Evolutionary conservation across 2,113 vertebrate genomes (phyloP), one percentile per base, ranked within the genome.

Genomic region (Aspiorhynchus laticeps): DNA sequence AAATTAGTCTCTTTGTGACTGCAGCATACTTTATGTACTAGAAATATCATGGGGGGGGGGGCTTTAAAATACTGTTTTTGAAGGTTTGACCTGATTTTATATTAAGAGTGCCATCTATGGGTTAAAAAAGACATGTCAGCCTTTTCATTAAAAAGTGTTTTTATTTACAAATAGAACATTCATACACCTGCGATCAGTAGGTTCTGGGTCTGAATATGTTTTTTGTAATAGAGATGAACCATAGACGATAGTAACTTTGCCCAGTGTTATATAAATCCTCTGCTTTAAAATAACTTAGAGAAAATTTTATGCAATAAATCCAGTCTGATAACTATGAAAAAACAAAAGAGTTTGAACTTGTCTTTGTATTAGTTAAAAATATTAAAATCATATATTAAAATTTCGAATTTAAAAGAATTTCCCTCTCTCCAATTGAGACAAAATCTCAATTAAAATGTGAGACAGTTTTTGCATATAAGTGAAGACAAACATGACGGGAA

Each of bases 81-180:
- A 63, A 26, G 10, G 11, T 28, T 51, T 31, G 26, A 53, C 26
- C 14, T 67, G 59, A 11, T 65, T 65, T 65, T 19, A 4, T 65
- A 1, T 36, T 33, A 85, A 77, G 26, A 24, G n/a, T 48, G 83
- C 56, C 83, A 76, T 85, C 83, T 77, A 77, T 7, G 65, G 73
- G 53, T 36, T 79, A 2, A 26, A 43, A 36, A 21, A 38, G 19
- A 38, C 21, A 38, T 12, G 19, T 21, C 10, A 41, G 19, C 7
- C 80, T 43, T 28, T 80, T 19, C 9, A 28, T 83, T 51, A 33
- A 48, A 33, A 9, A 1, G 4, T 38, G 4, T 74, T 21, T 61
- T 61, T 61, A 76, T 41, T 65, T 65, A 10, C 19, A 41, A 0
- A 24, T 38, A 24, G 0, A 73, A 73, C 21, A 73, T 73, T 38